Evolutionary conservation across 2,888 invertebrate species (phyloP).

Genomic region (Cantharis flavilabris): DNA sequence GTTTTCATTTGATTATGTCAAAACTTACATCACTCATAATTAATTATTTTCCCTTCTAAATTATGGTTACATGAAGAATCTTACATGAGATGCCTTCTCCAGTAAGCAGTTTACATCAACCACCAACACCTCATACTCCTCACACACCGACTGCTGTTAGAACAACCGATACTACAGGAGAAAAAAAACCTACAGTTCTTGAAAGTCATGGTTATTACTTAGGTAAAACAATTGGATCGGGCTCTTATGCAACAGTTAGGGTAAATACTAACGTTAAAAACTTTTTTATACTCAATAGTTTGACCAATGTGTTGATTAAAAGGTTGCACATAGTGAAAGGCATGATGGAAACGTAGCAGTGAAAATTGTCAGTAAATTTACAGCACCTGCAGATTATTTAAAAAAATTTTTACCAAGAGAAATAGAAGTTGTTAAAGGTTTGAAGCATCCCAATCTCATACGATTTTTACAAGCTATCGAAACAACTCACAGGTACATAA

Average conservation of each 20-base stretch:
- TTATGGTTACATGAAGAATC: slow-evolving; percentile 27
- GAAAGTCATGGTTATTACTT: slow-evolving; percentile 78
- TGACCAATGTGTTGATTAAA: slow-evolving; percentile 35
- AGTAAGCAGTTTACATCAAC: slow-evolving; percentile 47
- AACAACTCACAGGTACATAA: slow-evolving; percentile 74
- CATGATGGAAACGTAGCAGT: slow-evolving; percentile 77
- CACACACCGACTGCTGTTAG: slow-evolving; percentile 21
- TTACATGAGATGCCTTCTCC: slow-evolving; percentile 46
- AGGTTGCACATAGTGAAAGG: slow-evolving; percentile 75
- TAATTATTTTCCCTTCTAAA: slow-evolving; percentile 11
- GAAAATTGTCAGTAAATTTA: slow-evolving; percentile 82
- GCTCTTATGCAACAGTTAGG: slow-evolving; percentile 82
- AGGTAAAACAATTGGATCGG: slow-evolving; percentile 78
- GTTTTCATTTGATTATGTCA: slow-evolving; percentile 18
- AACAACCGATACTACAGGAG: slow-evolving; percentile 42
- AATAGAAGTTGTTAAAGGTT: slow-evolving; percentile 80
- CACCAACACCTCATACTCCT: slow-evolving; percentile 36
- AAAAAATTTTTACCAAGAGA: slow-evolving; percentile 81
- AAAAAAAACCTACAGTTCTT: slow-evolving; percentile 61
- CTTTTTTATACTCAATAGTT: neutral
- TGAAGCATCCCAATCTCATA: slow-evolving; percentile 79
- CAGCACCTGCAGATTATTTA: slow-evolving; percentile 79
- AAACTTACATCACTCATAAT: slow-evolving; percentile 26
- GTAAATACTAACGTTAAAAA: slow-evolving; percentile 50
- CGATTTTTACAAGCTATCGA: slow-evolving; percentile 83